Evolutionary conservation across 2,797 vertebrate species (phyloP).

Genomic region (Mionectes olivaceus): DNA sequence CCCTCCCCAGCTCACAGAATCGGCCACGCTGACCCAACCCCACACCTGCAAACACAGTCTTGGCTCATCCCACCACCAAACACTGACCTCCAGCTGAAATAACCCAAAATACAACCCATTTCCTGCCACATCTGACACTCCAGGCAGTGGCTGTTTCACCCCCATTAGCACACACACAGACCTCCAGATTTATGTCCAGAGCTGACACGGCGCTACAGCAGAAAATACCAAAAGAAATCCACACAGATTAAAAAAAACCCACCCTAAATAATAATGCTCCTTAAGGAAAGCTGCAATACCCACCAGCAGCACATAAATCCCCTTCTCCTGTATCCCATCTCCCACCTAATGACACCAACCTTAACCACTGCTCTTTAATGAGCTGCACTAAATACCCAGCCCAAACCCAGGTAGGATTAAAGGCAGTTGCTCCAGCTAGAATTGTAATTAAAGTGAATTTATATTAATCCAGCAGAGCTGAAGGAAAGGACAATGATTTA

Average conservation of each 20-base stretch:
- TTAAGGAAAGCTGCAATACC: not conserved
- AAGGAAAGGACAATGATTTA: conserved; percentile 73
- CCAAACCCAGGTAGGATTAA: conserved; percentile 49
- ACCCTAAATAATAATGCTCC: not conserved
- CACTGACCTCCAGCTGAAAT: fast-evolving
- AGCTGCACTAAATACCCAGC: not conserved
- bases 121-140: not conserved
- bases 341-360: not conserved
- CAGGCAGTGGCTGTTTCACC: no score
- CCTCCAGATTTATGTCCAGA: fast-evolving
- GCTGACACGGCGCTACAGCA: not conserved
- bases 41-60: not conserved
- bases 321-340: not conserved
- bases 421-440: conserved; percentile 44
- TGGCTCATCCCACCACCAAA: not conserved
- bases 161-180: fast-evolving
- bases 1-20: fast-evolving
- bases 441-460: conserved; percentile 73
- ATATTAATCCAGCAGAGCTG: conserved; percentile 65
- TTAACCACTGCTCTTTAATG: not conserved
- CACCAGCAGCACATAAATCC: not conserved
- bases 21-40: fast-evolving
- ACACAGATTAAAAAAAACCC: not conserved
- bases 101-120: fast-evolving
- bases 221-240: not conserved